Evolutionary conservation across 2,797 vertebrate species (phyloP).

Genomic region (Melanogrammus aeglefinus): DNA sequence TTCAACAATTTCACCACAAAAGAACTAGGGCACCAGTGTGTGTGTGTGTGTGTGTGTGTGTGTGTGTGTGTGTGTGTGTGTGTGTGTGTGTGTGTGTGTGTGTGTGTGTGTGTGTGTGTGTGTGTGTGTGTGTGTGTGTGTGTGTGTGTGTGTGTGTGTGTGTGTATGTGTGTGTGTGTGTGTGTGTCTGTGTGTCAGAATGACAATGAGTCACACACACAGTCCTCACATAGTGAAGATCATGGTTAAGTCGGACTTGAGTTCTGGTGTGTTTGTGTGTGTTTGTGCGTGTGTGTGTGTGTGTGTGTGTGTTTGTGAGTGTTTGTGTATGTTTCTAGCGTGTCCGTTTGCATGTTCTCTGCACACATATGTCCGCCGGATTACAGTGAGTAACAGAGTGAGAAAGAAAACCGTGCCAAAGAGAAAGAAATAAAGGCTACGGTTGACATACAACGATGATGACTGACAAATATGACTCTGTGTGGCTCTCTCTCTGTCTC

Average conservation of each 20-base stretch:
- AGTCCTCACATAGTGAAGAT: no score
- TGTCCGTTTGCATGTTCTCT: not conserved
- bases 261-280: not conserved
- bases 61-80: not conserved
- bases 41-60: not conserved
- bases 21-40: not conserved
- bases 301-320: not conserved
- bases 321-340: not conserved
- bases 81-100: not conserved
- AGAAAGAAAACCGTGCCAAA: not conserved
- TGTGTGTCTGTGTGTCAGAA: not conserved
- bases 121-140: not conserved
- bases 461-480: no score
- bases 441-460: not conserved
- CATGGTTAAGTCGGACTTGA: no score
- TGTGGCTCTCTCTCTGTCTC: not conserved
- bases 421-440: not conserved
- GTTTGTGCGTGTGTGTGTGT: not conserved
- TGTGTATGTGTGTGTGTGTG: not conserved
- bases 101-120: not conserved
- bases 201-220: not conserved
- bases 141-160: not conserved
- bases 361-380: not conserved
- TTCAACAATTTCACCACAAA: not conserved
- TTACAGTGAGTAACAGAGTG: not conserved